Evolutionary conservation across 2,888 invertebrate genomes (phyloP), one percentile per base, ranked within the genome.

Genomic region (Erebia ligea): DNA sequence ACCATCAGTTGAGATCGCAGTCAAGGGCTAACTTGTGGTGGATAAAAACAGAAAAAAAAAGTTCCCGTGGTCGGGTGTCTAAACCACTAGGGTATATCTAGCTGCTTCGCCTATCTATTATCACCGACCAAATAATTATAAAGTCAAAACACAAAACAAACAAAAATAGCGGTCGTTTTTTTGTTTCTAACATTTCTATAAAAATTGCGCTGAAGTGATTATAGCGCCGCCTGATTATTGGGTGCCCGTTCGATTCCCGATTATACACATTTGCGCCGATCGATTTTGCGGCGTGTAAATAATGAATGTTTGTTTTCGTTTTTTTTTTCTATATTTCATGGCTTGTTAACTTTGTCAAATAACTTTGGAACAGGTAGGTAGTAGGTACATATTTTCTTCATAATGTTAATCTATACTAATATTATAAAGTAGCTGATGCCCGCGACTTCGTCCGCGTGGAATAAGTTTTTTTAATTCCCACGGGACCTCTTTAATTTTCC

Each of bases 251-350:
- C 84, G 87, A 86, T 84, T 82, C 84, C 80, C 84, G 91, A 92
- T 92, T 92, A 92, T 91, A 91, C 86, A 84, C 78, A 92, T 92
- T 90, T 86, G 83, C 82, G 78, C 81, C 80, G 85, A 82, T 82
- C 79, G 83, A 82, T 83, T 89, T 87, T 82, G 82, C 77, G 82
- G 83, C 80, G 87, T 86, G 87, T 86, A 86, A 83, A 82, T 87
- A 90, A 90, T 91, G 84, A 90, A 90, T 87, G 85, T 88, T 86
- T 87, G 84, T 86, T 86, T 86, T 82, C 68, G 67, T 63, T 69
- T 76, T 73, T 73, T 68, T 3, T 52, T 17, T 19, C 13, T 5
- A 25, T 40, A 9, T 66, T 45, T 57, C 67, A 48, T 67, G 17
- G 25, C 67, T 67, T 48, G 66, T 65, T 65, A 61, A 52, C 59